Conservation (phyloP, 2,113 vertebrate genomes). For the Oncorhynchus mykiss region DNA sequence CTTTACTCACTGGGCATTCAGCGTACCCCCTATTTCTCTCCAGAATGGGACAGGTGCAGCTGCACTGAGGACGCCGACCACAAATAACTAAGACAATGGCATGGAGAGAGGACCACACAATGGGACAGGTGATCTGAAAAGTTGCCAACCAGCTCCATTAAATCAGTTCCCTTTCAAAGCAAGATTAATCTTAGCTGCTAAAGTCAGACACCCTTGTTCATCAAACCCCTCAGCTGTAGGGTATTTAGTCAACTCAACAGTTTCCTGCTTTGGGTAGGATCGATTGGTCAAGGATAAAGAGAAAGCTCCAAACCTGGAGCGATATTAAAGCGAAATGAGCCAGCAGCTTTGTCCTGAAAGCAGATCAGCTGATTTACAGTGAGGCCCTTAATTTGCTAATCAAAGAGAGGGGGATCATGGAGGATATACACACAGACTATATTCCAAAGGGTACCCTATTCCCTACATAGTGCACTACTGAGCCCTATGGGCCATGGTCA, state of each 20-base stretch:
- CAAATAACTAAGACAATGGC: slow-evolving; percentile 46
- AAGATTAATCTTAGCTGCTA: background rate
- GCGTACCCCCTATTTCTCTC: slow-evolving; percentile 2
- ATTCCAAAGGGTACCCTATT: background rate
- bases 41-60: slow-evolving; percentile 46
- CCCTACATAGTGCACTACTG: too few relatives aligned
- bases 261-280: slow-evolving; percentile 31
- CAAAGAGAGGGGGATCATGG: background rate
- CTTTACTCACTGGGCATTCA: slow-evolving; percentile 31
- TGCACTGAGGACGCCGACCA: slow-evolving; percentile 25
- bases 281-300: background rate
- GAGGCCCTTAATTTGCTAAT: slow-evolving; percentile 8
- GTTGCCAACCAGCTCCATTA: slow-evolving; percentile 24
- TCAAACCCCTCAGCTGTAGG: background rate
- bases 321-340: slow-evolving; percentile 39
- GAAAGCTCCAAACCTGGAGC: slow-evolving; percentile 18
- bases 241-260: slow-evolving; percentile 9
- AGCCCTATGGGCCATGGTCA: too few relatives aligned
- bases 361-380: slow-evolving; percentile 21
- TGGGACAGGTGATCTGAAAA: slow-evolving; percentile 9
- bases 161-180: slow-evolving; percentile 32
- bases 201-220: background rate
- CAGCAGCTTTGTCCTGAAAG: slow-evolving; percentile 16
- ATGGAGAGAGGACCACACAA: slow-evolving; percentile 36
- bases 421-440: background rate